Percentiles rank a stretch among this genome's conserved stretches.
Evolutionary conservation across 2,797 vertebrate species (phyloP).

Genomic region (Masticophis lateralis): DNA sequence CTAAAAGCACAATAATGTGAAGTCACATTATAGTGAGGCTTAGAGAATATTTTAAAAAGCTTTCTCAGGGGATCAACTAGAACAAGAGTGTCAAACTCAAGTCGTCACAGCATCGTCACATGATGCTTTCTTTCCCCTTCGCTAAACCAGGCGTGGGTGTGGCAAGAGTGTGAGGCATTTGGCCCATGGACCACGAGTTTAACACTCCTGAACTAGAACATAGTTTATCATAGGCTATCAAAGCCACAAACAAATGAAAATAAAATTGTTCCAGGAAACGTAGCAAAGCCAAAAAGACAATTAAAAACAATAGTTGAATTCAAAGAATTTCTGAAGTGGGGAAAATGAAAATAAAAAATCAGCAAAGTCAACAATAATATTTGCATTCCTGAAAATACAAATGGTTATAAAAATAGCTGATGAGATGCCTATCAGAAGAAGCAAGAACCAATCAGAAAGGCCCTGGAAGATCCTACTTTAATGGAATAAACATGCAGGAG

Average conservation of each 20-base stretch:
- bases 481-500: not conserved
- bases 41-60: not conserved
- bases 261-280: not conserved
- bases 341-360: not conserved
- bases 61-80: constrained; percentile 12
- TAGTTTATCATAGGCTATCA: not conserved
- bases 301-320: not conserved
- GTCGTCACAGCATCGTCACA: no score
- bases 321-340: not conserved
- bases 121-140: no score
- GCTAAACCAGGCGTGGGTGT: no score
- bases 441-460: not conserved
- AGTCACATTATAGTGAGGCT: not conserved
- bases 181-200: no score
- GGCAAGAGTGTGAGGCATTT: no score
- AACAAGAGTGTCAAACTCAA: not conserved
- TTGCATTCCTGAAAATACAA: not conserved
- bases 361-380: not conserved
- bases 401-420: not conserved
- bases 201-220: not conserved
- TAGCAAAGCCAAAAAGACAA: not conserved
- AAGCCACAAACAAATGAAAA: not conserved
- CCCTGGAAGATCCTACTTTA: no score
- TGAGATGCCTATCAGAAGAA: not conserved
- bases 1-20: not conserved